phyloP scores from a whole-genome alignment of 2,797 vertebrate genomes.

The Propithecus perrieri region DNA sequence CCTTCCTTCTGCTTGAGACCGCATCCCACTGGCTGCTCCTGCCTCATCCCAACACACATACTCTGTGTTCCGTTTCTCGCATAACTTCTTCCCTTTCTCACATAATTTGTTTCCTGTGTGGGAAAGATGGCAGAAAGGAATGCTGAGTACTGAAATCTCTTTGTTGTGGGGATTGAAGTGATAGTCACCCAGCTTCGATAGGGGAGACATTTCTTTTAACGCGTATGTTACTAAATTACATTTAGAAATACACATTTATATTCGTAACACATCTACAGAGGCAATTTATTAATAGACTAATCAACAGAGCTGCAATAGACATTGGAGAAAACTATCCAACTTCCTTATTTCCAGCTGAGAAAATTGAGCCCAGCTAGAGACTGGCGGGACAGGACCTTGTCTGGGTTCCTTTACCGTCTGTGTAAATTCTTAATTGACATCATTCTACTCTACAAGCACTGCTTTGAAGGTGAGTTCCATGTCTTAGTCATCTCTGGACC shows the following conservation, averaged over 20 bases:
- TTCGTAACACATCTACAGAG: background rate
- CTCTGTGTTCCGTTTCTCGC: background rate
- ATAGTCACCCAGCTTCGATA: background rate
- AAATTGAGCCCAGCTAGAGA: background rate
- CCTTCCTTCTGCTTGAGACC: background rate
- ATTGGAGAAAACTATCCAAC: background rate
- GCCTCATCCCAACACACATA: background rate
- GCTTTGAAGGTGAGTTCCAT: background rate
- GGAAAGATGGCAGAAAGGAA: background rate
- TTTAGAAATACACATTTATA: background rate
- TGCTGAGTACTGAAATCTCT: background rate
- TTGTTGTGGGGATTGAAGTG: background rate
- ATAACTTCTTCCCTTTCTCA: background rate
- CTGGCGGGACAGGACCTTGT: background rate
- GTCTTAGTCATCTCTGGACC: background rate
- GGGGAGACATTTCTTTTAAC: background rate
- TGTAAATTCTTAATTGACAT: background rate
- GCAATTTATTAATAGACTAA: background rate
- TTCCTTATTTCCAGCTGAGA: background rate
- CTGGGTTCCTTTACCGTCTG: background rate
- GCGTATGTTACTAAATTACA: background rate
- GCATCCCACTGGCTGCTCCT: background rate
- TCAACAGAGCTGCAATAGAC: background rate
- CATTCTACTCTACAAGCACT: background rate
- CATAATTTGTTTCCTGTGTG: background rate